Conservation (phyloP, 2,113 vertebrate species). For the Eudyptes chrysolophus region DNA sequence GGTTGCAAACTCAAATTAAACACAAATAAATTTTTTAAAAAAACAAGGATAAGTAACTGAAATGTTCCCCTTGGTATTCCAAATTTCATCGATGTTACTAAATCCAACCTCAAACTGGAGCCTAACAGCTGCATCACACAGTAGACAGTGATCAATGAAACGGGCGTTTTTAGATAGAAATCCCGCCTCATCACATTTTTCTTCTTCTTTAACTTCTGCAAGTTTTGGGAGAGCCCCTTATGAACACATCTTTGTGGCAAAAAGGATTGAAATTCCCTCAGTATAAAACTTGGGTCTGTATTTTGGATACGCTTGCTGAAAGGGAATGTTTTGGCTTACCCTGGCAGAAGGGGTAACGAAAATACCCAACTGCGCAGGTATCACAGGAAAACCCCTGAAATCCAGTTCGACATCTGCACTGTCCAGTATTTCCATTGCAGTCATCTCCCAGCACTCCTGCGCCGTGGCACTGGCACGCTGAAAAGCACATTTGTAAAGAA, state of each 20-base stretch:
- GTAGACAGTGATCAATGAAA: not conserved
- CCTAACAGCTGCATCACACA: not conserved
- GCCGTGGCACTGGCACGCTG: conserved; percentile 4
- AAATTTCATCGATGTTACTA: not conserved
- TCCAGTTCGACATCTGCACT: conserved; percentile 50
- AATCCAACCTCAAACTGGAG: not conserved
- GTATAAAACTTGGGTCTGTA: not conserved
- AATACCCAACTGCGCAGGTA: conserved; percentile 41
- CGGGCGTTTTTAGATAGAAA: not conserved
- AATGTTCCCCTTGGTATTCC: not conserved
- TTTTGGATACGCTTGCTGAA: not conserved
- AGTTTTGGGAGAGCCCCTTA: not conserved
- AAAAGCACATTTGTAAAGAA: not conserved
- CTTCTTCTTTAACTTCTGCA: not conserved
- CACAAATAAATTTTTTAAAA: not conserved
- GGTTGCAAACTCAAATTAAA: not conserved
- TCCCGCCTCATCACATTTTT: not conserved
- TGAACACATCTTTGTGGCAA: not conserved
- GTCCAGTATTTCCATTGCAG: conserved; percentile 4
- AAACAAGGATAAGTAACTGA: not conserved
- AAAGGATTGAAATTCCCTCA: not conserved
- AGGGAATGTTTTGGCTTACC: conserved; percentile 13
- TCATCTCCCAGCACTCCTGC: not conserved
- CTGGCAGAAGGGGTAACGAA: conserved; percentile 62
- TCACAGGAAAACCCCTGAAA: conserved; percentile 58